phyloP scores from a whole-genome alignment of 1,140 invertebrate species.

The Halictus rubicundus region DNA sequence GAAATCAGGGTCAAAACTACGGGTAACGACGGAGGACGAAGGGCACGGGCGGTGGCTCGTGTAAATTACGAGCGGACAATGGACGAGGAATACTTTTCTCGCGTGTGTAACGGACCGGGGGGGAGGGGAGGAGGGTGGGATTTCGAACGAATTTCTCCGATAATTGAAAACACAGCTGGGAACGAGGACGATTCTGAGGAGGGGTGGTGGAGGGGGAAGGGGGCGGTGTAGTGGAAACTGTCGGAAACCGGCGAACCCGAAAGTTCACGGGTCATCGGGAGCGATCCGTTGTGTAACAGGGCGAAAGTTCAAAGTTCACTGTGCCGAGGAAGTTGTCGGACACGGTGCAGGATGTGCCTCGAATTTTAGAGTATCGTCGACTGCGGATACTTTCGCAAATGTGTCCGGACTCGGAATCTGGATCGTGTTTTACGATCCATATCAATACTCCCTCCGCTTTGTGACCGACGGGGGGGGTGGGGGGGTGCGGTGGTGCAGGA shows the following conservation, averaged over 20 bases:
- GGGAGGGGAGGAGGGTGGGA: background rate
- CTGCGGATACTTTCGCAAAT: slow-evolving; percentile 31
- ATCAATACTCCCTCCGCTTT: slow-evolving; percentile 1
- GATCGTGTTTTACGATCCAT: slow-evolving; percentile 30
- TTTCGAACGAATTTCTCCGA: slow-evolving; percentile 55
- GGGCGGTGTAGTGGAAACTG: background rate
- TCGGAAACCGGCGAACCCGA: slow-evolving; percentile 40
- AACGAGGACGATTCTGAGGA: slow-evolving; percentile 30
- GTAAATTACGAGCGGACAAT: slow-evolving; percentile 25
- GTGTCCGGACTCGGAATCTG: slow-evolving; percentile 3
- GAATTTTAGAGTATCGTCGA: slow-evolving; percentile 44
- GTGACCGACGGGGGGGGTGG: too few relatives aligned
- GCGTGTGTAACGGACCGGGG: slow-evolving; percentile 2
- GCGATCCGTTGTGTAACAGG: slow-evolving; percentile 54
- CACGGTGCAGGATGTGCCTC: slow-evolving; percentile 31
- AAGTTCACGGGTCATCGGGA: slow-evolving; percentile 62
- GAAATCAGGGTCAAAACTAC: background rate
- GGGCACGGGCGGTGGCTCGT: background rate
- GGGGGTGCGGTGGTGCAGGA: too few relatives aligned
- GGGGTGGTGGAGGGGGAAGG: background rate
- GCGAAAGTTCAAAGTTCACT: slow-evolving; percentile 62
- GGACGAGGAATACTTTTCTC: background rate
- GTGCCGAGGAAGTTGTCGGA: slow-evolving; percentile 40
- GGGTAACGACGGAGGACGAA: too few relatives aligned
- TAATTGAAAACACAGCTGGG: slow-evolving; percentile 63